Base-by-base conservation (phyloP, 2,113 vertebrate genomes). In the Misgurnus mizolepis region DNA sequence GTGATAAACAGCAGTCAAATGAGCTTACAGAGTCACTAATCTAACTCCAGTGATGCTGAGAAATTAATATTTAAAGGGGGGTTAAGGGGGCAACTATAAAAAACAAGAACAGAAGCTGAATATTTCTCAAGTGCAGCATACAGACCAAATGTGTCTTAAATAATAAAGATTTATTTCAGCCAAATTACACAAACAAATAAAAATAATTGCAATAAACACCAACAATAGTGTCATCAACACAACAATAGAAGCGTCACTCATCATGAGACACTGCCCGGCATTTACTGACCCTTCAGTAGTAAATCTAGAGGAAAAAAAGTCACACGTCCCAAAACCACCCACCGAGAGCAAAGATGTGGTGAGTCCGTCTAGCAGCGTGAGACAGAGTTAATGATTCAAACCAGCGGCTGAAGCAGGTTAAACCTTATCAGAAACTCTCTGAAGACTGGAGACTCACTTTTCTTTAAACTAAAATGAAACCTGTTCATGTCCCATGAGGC, bases 381-480 rank as follows among this genome's bases (percentile, higher is more conserved):
- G 87, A 89, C 89, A 86, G 77, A 88, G 91, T 90, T 89, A 90
- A 90, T 90, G 83, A 90, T 91, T 88, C 85, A 83, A 81, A 76
- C 72, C 78, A 53, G 3, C 49, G 12, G 2, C 80, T 83, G 60
- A 80, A 79, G 79, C 85, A 67, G 65, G 66, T 64, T 75, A 65
- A 78, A 73, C 27, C 27, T 34, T 34, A 34, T 34, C 69, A 27
- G 56, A 27, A 64, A 75, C 76, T 68, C 65, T 68, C 14, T 4
- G 22, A 79, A 50, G 66, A 43, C 65, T 49, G 27, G 27, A 34
- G 27, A 34, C 27, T 34, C 27, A 34, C 27, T 34, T 34, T 34
- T 34, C 27, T 34, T 34, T 34, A 34, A 34, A 34, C 27, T 34
- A 34, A 34, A 34, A 34, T 34, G 27, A 34, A 34, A 34, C 27